Base-by-base conservation (phyloP, 2,888 invertebrate species). In the Dermolepida albohirtum region DNA sequence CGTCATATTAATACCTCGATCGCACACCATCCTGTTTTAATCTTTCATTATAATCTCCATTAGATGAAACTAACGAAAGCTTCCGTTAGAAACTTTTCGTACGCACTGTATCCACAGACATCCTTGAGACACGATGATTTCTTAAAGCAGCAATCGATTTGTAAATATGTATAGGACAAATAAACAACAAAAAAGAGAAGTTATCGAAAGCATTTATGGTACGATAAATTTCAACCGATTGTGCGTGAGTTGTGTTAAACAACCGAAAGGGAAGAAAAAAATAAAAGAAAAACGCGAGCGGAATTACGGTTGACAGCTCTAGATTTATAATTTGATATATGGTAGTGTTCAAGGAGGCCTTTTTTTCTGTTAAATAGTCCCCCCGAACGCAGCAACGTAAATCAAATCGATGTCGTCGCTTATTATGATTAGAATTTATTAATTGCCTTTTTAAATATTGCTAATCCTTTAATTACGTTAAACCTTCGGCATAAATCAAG, bases 381-480 rank as follows among this genome's bases (percentile, higher is more conserved):
- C 34, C 6, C 59, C 29, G 34, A 17, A 14, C 47, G 16, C 47
- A 57, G 34, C 11, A 22, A 29, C 47, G 47, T 62, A 66, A 66
- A 47, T 66, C 59, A 66, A 39, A 57, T 57, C 59, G 57, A 39
- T 43, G 64, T 47, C 54, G 54, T 29, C 54, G 54, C 29, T 65
- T 65, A 54, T 65, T 47, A 57, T 55, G 55, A 66, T 66, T 66
- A 59, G 66, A 66, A 59, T 43, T 57, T 66, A 66, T 66, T 57
- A 66, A 66, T 66, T 50, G 66, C 59, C 41, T 62, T 62, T 47
- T 59, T 17, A 47, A 16, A 47, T 34, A 17, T 34, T 14, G 34
- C 14, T 62, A 62, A 62, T 62, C 59, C 39, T 29, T 47, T 62
- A 62, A 47, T 62, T 47, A 49, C 27, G 47, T 39, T 49, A 47